These are phyloP conservation scores for Spea multiplicata DNA, from an alignment of 2,113 vertebrate species.

Conservation along the genomic window DNA sequence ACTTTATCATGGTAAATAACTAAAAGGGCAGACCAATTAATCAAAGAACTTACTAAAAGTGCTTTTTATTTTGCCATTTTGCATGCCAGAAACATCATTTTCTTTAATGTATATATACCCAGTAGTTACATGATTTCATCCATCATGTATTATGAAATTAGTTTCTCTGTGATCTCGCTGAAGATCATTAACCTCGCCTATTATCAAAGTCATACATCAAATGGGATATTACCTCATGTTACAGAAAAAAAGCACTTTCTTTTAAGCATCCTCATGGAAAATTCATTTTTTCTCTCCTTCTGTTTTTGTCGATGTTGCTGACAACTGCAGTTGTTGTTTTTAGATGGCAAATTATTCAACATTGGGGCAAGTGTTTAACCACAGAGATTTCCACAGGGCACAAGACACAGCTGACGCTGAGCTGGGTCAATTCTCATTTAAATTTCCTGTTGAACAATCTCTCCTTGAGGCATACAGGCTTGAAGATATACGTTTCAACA, in stretches of 20 bases:
- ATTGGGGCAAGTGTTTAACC: constrained; percentile 52
- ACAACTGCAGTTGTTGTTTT: constrained; percentile 62
- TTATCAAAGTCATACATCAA: constrained; percentile 78
- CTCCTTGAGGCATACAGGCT: constrained; percentile 30
- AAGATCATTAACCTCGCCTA: constrained; percentile 83
- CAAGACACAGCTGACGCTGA: constrained; percentile 44
- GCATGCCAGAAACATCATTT: constrained; percentile 81
- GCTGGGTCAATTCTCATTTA: constrained; percentile 39
- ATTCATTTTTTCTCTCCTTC: constrained; percentile 65
- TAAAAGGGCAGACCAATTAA: constrained; percentile 81
- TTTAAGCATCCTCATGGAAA: constrained; percentile 51
- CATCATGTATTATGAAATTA: constrained; percentile 87
- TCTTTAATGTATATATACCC: constrained; percentile 91
- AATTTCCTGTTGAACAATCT: constrained; percentile 18
- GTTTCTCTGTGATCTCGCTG: constrained; percentile 73
- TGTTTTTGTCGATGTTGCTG: constrained; percentile 42
- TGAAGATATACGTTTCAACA: constrained; percentile 19
- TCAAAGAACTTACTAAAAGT: constrained; percentile 95
- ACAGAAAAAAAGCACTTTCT: constrained; percentile 62
- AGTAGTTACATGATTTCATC: constrained; percentile 81
- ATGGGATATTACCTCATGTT: constrained; percentile 69
- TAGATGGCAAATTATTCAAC: constrained; percentile 66
- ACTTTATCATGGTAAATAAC: constrained; percentile 80
- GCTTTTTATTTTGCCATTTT: constrained; percentile 94
- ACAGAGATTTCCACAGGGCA: constrained; percentile 52